Conservation (phyloP, 2,888 invertebrate genomes). For the Biston betularia region DNA sequence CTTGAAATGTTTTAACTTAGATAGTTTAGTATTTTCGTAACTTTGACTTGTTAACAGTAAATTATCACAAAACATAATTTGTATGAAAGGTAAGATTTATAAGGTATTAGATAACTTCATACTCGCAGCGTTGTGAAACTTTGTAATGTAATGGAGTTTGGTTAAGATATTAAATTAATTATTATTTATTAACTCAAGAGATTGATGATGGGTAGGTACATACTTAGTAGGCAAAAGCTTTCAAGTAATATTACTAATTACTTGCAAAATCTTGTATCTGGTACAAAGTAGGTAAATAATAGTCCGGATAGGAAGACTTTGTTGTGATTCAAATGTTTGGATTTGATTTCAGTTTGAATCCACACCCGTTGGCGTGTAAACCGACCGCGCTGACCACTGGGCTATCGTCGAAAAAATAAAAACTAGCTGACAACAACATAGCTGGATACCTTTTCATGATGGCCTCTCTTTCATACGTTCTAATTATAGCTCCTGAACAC, state of each 20-base stretch:
- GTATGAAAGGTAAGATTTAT: slow-evolving; percentile 39
- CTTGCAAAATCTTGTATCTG: slow-evolving; percentile 21
- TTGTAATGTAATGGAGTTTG: slow-evolving; percentile 61
- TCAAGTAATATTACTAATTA: slow-evolving; percentile 41
- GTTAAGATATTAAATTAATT: slow-evolving; percentile 63
- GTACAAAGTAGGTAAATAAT: slow-evolving; percentile 1
- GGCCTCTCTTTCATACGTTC: not conserved
- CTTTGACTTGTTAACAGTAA: slow-evolving; percentile 6
- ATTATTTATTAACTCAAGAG: slow-evolving; percentile 46
- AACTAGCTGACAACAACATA: no score
- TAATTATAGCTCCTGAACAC: slow-evolving; percentile 5
- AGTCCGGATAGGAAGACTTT: not conserved
- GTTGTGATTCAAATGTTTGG: not conserved
- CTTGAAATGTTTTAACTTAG: not conserved
- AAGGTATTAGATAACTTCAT: slow-evolving; percentile 38
- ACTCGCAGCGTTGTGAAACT: slow-evolving; percentile 46
- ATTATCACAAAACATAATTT: slow-evolving; percentile 32
- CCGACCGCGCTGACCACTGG: no score
- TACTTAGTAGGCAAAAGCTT: slow-evolving; percentile 37
- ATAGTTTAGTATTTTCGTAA: not conserved
- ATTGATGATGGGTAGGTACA: slow-evolving; percentile 42
- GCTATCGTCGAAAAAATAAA: no score
- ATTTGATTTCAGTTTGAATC: no score
- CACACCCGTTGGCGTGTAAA: no score
- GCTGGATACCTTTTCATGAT: no score